phyloP scores from a whole-genome alignment of 1,140 invertebrate species.

The Lucilia sericata region DNA sequence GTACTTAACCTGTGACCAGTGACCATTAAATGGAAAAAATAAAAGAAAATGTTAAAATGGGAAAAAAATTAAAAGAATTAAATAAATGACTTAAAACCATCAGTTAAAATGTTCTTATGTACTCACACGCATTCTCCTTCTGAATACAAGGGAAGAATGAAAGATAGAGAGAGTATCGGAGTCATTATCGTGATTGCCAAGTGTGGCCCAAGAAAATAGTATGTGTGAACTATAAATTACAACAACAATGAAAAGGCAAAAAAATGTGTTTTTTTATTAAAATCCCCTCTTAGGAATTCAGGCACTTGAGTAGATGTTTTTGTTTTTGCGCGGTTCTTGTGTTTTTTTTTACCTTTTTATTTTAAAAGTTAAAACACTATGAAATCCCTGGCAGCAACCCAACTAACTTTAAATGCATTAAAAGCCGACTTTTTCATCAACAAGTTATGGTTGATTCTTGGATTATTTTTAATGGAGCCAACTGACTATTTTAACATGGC shows the following conservation, averaged over 20 bases:
- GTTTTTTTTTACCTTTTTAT: not conserved
- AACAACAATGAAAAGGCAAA: not conserved
- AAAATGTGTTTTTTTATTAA: not conserved
- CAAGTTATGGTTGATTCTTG: no score
- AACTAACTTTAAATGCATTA: no score
- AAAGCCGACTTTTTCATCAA: no score
- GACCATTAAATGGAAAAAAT: conserved; percentile 1
- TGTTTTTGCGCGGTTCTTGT: not conserved
- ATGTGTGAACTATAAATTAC: not conserved
- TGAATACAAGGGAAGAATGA: no score
- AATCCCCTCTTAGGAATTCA: not conserved
- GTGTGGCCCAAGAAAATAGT: not conserved
- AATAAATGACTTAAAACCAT: not conserved
- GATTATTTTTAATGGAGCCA: no score
- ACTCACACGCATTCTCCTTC: not conserved
- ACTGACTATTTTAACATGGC: no score
- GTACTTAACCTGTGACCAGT: conserved; percentile 15
- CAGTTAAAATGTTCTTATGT: not conserved
- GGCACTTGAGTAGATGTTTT: conserved; percentile 2
- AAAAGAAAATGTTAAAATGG: not conserved
- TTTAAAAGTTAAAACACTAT: conserved; percentile 3
- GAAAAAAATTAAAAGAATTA: not conserved
- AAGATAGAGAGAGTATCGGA: no score
- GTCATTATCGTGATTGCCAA: not conserved
- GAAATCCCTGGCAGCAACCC: no score